Evolutionary conservation across 2,113 vertebrate genomes (phyloP).

Genomic region (Hemichromis elongatus): DNA sequence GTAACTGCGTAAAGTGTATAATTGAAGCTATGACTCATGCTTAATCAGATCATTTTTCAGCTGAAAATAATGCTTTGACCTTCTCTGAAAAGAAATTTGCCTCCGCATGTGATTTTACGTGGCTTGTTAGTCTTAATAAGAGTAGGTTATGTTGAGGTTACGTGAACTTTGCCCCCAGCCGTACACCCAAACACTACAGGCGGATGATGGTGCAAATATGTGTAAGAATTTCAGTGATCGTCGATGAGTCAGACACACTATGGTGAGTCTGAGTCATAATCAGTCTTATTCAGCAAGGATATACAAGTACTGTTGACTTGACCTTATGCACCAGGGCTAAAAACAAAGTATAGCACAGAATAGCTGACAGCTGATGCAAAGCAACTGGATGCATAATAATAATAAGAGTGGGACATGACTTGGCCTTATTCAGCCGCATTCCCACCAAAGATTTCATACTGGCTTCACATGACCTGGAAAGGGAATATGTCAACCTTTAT

Average conservation of each 20-base stretch:
- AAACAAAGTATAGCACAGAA: constrained; percentile 24
- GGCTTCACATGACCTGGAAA: constrained; percentile 31
- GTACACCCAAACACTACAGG: background rate
- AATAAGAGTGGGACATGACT: constrained; percentile 39
- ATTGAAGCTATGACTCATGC: constrained; percentile 56
- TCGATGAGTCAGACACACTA: background rate
- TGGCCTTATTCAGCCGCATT: constrained; percentile 48
- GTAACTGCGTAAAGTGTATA: constrained; percentile 43
- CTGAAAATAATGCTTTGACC: constrained; percentile 28
- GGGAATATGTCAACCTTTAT: constrained; percentile 34
- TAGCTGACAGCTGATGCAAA: constrained; percentile 32
- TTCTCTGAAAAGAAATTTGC: constrained; percentile 12
- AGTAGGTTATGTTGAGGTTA: constrained; percentile 24
- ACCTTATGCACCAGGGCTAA: constrained; percentile 49
- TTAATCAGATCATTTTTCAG: constrained; percentile 51
- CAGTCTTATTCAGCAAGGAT: constrained; percentile 60
- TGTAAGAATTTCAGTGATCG: background rate
- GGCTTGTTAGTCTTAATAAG: background rate
- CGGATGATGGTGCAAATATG: background rate
- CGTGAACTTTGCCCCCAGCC: constrained; percentile 39
- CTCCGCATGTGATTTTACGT: constrained; percentile 19
- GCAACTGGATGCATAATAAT: constrained; percentile 46
- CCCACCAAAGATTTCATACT: constrained; percentile 28
- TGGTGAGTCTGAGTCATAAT: constrained; percentile 32
- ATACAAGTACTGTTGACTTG: constrained; percentile 49